Conservation (phyloP, 1,140 invertebrate genomes). For the Lepidurus arcticus region DNA sequence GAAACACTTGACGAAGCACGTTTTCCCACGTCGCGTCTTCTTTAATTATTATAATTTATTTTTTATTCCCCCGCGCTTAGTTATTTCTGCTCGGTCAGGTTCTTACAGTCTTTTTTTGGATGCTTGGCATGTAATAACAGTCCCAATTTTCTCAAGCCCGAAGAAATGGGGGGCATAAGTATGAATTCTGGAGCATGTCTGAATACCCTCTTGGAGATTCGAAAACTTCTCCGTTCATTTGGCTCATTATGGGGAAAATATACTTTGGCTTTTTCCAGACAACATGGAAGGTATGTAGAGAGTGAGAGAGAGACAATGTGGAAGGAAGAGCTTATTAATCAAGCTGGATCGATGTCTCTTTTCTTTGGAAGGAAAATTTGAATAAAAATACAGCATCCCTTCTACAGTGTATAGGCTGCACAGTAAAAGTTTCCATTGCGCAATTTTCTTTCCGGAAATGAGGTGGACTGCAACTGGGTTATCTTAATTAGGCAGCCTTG, state of each 20-base stretch:
- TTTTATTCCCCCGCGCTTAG: background rate
- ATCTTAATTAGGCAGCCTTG: background rate
- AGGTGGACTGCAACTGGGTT: background rate
- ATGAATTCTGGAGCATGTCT: background rate
- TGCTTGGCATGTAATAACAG: background rate
- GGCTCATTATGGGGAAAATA: background rate
- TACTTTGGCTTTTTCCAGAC: background rate
- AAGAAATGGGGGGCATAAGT: background rate
- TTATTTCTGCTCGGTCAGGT: background rate
- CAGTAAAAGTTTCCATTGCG: background rate
- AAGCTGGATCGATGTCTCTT: conserved; percentile 6
- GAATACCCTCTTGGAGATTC: background rate
- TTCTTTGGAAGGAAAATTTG: background rate
- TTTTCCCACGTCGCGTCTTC: background rate
- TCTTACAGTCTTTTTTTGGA: background rate
- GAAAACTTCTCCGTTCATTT: background rate
- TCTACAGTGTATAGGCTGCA: background rate
- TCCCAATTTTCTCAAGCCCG: background rate
- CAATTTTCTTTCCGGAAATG: background rate
- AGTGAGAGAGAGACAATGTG: background rate
- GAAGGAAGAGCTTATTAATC: background rate
- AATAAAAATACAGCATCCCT: no score
- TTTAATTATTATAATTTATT: background rate
- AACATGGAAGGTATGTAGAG: background rate
- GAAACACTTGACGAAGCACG: background rate